Percentiles rank a stretch among this genome's conserved stretches.
Evolutionary conservation across 2,797 vertebrate genomes (phyloP).

Genomic region (Vireo griseus): DNA sequence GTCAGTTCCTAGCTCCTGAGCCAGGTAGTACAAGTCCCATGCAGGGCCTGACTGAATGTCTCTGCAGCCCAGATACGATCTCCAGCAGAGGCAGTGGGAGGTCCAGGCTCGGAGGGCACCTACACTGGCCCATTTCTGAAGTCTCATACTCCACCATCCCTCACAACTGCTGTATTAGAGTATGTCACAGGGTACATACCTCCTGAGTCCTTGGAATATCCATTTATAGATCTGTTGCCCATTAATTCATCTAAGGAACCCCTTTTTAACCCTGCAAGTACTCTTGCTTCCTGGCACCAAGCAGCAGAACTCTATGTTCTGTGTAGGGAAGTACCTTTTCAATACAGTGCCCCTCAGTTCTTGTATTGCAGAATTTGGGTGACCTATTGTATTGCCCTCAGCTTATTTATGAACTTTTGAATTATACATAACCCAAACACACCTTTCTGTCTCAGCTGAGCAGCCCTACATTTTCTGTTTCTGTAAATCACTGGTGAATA

Average conservation of each 20-base stretch:
- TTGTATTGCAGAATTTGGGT: not conserved
- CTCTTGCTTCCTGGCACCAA: not conserved
- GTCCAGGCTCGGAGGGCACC: not conserved
- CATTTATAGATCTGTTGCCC: not conserved
- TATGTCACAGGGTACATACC: not conserved
- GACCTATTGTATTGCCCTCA: not conserved
- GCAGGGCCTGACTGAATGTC: fast-evolving
- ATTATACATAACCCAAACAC: not conserved
- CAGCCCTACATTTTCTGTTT: not conserved
- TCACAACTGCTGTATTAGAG: not conserved
- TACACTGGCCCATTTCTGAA: not conserved
- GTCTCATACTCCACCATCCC: not conserved
- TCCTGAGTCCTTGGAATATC: not conserved
- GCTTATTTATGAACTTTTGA: not conserved
- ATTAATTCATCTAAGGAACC: not conserved
- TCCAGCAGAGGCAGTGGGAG: not conserved
- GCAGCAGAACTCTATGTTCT: not conserved
- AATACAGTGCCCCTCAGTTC: not conserved
- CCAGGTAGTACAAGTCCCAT: not conserved
- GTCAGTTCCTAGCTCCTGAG: not conserved
- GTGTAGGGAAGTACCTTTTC: not conserved
- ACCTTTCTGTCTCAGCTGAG: not conserved
- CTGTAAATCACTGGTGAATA: not conserved
- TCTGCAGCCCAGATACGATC: not conserved
- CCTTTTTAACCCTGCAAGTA: not conserved